These are phyloP conservation scores for Metopolophium dirhodum DNA, from an alignment of 1,140 invertebrate species.

Conservation along the genomic window DNA sequence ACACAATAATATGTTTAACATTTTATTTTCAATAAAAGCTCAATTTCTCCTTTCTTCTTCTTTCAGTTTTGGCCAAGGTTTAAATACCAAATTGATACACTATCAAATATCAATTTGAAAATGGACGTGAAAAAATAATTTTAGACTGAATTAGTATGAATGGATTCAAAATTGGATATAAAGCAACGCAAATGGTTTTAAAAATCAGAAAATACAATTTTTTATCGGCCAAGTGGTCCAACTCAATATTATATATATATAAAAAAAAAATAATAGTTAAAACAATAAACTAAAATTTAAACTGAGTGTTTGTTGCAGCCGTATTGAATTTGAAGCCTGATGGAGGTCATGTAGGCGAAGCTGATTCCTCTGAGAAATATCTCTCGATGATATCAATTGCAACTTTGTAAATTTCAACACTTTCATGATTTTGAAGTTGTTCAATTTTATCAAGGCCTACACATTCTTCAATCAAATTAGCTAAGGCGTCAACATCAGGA, in stretches of 20 bases:
- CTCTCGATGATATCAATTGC: constrained; percentile 98
- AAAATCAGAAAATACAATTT: constrained; percentile 13
- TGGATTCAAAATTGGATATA: constrained; percentile 1
- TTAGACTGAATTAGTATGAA: constrained; percentile 25
- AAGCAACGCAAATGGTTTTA: not conserved
- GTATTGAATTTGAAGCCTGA: constrained; percentile 44
- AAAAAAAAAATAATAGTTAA: not conserved
- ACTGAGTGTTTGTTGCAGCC: constrained; percentile 9
- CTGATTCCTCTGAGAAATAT: constrained; percentile 81
- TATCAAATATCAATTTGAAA: not conserved
- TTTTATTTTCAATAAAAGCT: constrained; percentile 8
- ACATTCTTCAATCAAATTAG: constrained; percentile 90
- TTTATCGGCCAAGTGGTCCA: not conserved
- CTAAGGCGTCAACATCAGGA: constrained; percentile 77
- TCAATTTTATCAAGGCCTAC: constrained; percentile 94
- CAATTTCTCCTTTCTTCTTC: constrained; percentile 19
- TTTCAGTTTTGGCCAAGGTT: not conserved
- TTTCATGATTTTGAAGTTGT: constrained; percentile 92
- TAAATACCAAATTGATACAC: not conserved
- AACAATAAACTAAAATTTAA: constrained; percentile 44
- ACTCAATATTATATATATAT: not conserved
- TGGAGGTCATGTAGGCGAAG: constrained; percentile 13
- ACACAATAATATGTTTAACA: not conserved
- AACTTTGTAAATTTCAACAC: constrained; percentile 97
- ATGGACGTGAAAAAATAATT: not conserved